These are phyloP conservation scores for Dissostichus mawsoni DNA, from an alignment of 2,113 vertebrate genomes.

Conservation along the genomic window DNA sequence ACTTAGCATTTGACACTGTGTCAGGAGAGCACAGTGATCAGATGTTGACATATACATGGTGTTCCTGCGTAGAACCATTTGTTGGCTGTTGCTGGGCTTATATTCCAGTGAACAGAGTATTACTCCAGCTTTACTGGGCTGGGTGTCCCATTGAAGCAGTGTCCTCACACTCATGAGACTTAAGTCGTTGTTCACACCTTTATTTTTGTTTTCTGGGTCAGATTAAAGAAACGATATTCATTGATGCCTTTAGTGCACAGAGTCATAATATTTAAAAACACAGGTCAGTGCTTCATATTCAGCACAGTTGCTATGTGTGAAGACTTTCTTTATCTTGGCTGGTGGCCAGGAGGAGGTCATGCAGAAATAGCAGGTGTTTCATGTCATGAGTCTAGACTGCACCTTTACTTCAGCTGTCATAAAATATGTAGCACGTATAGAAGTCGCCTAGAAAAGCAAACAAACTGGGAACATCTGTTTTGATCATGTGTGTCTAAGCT, in stretches of 20 bases:
- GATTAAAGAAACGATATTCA: neutral
- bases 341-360: too few species aligned
- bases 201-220: neutral
- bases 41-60: slow-evolving; percentile 28
- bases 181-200: slow-evolving; percentile 4
- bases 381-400: too few species aligned
- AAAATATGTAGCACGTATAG: too few species aligned
- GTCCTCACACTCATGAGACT: neutral
- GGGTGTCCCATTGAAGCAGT: slow-evolving; percentile 31
- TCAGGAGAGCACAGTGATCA: slow-evolving; percentile 37
- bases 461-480: too few species aligned
- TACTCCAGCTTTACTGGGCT: slow-evolving; percentile 17
- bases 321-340: too few species aligned
- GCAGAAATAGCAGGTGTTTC: too few species aligned
- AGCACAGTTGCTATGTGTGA: too few species aligned
- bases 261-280: too few species aligned
- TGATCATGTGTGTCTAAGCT: too few species aligned
- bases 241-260: neutral
- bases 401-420: too few species aligned
- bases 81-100: neutral
- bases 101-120: neutral
- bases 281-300: too few species aligned
- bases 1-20: slow-evolving; percentile 68
- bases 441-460: too few species aligned
- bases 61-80: slow-evolving; percentile 16